phyloP scores from a whole-genome alignment of 2,888 invertebrate genomes.

The Ashinkailepas kermadecensis region DNA sequence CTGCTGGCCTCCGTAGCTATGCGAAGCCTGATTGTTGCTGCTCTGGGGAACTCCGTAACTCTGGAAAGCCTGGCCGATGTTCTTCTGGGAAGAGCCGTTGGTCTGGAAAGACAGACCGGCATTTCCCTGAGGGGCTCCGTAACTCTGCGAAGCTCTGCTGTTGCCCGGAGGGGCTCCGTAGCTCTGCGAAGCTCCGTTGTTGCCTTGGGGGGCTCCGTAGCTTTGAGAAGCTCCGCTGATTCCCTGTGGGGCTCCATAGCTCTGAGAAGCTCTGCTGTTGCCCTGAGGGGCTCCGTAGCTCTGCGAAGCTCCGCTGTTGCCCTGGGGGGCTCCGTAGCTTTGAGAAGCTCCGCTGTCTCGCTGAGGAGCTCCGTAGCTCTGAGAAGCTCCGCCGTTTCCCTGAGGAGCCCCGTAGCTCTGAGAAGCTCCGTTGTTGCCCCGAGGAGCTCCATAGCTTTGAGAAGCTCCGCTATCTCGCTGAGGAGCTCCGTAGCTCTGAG shows the following conservation, averaged over 20 bases:
- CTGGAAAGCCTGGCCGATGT: not conserved
- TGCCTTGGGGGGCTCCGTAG: not conserved
- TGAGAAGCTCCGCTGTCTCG: no score
- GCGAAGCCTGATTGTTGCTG: not conserved
- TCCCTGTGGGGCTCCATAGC: not conserved
- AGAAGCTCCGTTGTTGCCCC: no score
- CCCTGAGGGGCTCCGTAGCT: not conserved
- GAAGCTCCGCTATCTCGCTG: no score
- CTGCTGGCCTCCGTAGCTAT: not conserved
- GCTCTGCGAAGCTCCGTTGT: not conserved
- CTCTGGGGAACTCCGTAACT: not conserved
- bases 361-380: no score
- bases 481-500: no score
- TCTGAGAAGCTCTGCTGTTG: not conserved
- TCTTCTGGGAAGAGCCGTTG: not conserved
- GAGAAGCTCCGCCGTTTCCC: no score
- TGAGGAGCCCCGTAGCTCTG: no score
- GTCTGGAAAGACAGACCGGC: not conserved
- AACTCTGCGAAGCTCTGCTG: not conserved
- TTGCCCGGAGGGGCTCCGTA: not conserved
- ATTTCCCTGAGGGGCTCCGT: not conserved
- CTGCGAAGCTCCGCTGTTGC: not conserved
- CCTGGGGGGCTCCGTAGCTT: no score
- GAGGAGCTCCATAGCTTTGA: no score
- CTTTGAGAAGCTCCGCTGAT: not conserved